phyloP scores from a whole-genome alignment of 2,797 vertebrate species.

The Florisuga fusca region DNA sequence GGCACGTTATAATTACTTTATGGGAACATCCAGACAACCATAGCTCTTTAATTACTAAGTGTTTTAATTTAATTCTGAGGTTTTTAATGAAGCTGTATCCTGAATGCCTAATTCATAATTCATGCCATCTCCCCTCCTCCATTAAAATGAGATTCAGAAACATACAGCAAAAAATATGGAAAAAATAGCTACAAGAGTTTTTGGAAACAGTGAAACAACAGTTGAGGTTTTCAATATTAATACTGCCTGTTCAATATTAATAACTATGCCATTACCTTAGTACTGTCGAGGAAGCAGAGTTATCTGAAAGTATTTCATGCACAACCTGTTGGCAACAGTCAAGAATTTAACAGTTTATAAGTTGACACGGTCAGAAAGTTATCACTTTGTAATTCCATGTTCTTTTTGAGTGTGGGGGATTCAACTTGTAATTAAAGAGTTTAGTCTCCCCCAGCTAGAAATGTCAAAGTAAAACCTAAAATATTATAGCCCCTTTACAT shows the following conservation, averaged over 20 bases:
- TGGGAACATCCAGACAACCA: constrained; percentile 18
- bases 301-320: constrained; percentile 87
- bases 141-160: background rate
- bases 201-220: background rate
- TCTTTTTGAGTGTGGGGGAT: background rate
- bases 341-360: constrained; percentile 6
- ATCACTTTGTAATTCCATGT: background rate
- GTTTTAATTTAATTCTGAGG: constrained; percentile 47
- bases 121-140: background rate
- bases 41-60: constrained; percentile 31
- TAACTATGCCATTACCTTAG: constrained; percentile 71
- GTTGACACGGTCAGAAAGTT: background rate
- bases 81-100: constrained; percentile 50
- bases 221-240: background rate
- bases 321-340: constrained; percentile 80
- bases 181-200: background rate
- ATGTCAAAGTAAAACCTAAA: background rate
- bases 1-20: constrained; percentile 39
- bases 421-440: background rate
- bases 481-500: background rate
- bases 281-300: constrained; percentile 78
- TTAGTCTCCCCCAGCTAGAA: background rate
- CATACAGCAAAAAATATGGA: background rate
- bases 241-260: background rate
- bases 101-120: constrained; percentile 32